Evolutionary conservation across 1,140 invertebrate species (phyloP), one percentile per base, ranked within the genome.

Genomic region (Zaprionus nigranus): DNA sequence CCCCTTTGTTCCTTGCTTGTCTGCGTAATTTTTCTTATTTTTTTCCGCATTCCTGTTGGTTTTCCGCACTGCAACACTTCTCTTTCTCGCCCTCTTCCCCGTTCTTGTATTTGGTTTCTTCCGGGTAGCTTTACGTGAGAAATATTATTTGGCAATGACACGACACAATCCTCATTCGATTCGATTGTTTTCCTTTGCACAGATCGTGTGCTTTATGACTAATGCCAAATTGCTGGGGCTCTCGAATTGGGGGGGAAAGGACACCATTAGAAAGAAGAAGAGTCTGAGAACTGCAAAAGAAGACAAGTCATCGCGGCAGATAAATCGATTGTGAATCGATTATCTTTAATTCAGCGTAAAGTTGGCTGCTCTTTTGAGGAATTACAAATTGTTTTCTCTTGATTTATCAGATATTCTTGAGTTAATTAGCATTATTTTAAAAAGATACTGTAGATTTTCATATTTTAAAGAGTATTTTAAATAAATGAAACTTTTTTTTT

Each of bases 141-240:
- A 78, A 75, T 72, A 85, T 83, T 75, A 70, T 67, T 81, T 63
- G 64, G 60, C 78, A 80, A 83, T 85, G 81, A 82, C 74, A 63
- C 51, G 74, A 77, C 78, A 81, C 59, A 77, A 75, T 68, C 34
- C 57, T 30, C 56, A 70, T 59, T 75, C 67, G 46, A 71, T 71
- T 71, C 67, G 56, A 71, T 71, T 71, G 60, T 59, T 58, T 58
- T 75, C 53, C 40, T 46, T 66, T 49, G 4, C 40, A 34, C 30
- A 34, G 30, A 43, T 66, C 40, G 63, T 43, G 22, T 61, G 28
- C 46, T 38, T 57, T 69, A 69, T 75, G 58, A 69, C 22, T 61
- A 54, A 64, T 57, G 34, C 20, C 11, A 30, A 22, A 40, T 53
- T 51, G 38, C 5, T 12, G 58, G n/a, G 54, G 20, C 20, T 24